Evolutionary conservation across 2,113 vertebrate species (phyloP), one percentile per base, ranked within the genome.

Genomic region (Plecturocebus donacophilus): DNA sequence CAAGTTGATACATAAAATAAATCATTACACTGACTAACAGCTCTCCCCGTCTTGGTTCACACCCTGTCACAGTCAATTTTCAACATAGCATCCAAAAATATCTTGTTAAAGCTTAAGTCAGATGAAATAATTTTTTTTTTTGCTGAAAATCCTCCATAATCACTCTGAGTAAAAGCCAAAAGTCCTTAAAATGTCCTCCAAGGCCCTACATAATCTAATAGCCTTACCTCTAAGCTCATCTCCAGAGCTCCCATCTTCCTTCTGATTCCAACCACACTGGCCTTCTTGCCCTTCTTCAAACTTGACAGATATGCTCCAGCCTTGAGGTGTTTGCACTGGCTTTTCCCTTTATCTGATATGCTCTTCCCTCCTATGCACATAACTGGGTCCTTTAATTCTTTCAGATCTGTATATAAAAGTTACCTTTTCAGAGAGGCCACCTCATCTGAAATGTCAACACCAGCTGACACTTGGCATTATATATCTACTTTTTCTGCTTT

Each of bases 101-200:
- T 70, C 40, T 56, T 82, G 68, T 54, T 80, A 84, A 94, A 87
- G 38, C 17, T 84, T 95, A 84, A 92, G 38, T 75, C 23, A 58
- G 49, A 85, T 42, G 32, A 90, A 10, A 49, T 75, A 49, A 87
- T 52, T 90, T 75, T 76, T 61, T 54, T 56, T 61, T 91, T 73
- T 83, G 7, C 23, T 80, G 70, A 96, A 95, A 95, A 79, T 23
- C 9, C 49, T 82, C 54, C 64, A 81, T 35, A 30, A 70, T 49
- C 38, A 95, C 23, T 91, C 47, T 56, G 3, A 16, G 30, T 90
- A 94, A 80, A 97, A 94, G n/a, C 23, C 95, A 70, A 95, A 96
- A 70, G 19, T 80, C 32, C 27, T 81, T 87, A 77, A 94, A 88
- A 88, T 93, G 77, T 40, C 14, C 42, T 93, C 27, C 6, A 96